These are phyloP conservation scores for Platygyra sinensis DNA, from an alignment of 64 coral and sea anemone genomes.

Conservation along the genomic window DNA sequence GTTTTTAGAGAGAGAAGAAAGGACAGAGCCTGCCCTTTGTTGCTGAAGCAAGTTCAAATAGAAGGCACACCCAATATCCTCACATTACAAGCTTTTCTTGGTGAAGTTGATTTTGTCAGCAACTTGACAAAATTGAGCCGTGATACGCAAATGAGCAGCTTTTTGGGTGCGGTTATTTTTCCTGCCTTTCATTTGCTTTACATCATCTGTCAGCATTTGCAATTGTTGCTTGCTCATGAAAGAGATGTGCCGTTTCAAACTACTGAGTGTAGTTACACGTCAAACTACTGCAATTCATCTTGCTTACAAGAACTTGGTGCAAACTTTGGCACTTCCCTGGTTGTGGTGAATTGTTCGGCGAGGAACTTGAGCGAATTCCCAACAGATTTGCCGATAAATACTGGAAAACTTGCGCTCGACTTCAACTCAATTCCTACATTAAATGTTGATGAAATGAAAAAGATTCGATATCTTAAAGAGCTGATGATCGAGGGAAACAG, in stretches of 20 bases:
- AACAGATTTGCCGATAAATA: slow-evolving; percentile 7
- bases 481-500: slow-evolving; percentile 13
- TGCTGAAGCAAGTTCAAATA: no score
- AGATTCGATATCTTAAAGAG: slow-evolving; percentile 16
- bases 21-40: no score
- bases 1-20: no score
- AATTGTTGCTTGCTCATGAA: not conserved
- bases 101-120: no score
- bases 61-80: no score
- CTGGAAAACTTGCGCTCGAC: not conserved
- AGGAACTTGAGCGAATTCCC: slow-evolving; percentile 7
- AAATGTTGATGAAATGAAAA: not conserved
- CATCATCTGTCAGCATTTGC: not conserved
- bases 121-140: no score
- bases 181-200: not conserved
- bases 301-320: not conserved
- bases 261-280: not conserved
- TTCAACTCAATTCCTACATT: not conserved
- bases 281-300: not conserved
- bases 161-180: not conserved
- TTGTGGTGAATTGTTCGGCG: not conserved
- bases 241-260: not conserved
- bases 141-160: no score
- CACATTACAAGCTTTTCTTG: no score
- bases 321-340: not conserved